Percentiles rank a stretch among this genome's conserved stretches.
phyloP scores from a whole-genome alignment of 2,888 invertebrate species.

The Melolontha melolontha region DNA sequence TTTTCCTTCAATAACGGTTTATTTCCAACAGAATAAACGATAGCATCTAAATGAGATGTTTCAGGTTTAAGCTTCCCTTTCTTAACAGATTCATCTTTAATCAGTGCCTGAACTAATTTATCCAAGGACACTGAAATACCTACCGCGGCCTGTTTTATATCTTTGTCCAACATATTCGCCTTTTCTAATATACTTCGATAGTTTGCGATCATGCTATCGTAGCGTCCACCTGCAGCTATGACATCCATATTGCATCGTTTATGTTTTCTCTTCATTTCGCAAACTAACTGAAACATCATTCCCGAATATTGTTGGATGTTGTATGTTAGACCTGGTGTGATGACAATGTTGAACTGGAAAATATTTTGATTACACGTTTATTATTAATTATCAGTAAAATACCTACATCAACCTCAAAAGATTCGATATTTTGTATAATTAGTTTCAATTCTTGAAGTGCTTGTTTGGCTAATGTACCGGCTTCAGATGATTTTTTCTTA shows the following conservation, averaged over 20 bases:
- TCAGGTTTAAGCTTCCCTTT: constrained; percentile 63
- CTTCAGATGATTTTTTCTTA: constrained; percentile 75
- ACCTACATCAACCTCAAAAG: constrained; percentile 78
- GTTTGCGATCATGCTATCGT: constrained; percentile 83
- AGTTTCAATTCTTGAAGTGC: constrained; percentile 82
- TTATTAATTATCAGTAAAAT: not conserved
- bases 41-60: constrained; percentile 69
- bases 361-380: not conserved
- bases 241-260: constrained; percentile 73
- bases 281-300: constrained; percentile 76
- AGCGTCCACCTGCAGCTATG: constrained; percentile 90
- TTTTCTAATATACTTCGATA: constrained; percentile 70
- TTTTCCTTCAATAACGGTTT: constrained; percentile 71
- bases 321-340: constrained; percentile 73
- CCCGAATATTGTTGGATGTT: constrained; percentile 76
- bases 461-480: constrained; percentile 74
- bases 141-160: constrained; percentile 71
- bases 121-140: constrained; percentile 90
- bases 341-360: constrained; percentile 71
- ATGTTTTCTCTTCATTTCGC: constrained; percentile 69
- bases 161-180: constrained; percentile 54
- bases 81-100: constrained; percentile 56
- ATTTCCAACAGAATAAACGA: constrained; percentile 75
- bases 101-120: constrained; percentile 75
- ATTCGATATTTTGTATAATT: constrained; percentile 77